phyloP scores from a whole-genome alignment of 2,888 invertebrate genomes.

The Aleiodes alternator region DNA sequence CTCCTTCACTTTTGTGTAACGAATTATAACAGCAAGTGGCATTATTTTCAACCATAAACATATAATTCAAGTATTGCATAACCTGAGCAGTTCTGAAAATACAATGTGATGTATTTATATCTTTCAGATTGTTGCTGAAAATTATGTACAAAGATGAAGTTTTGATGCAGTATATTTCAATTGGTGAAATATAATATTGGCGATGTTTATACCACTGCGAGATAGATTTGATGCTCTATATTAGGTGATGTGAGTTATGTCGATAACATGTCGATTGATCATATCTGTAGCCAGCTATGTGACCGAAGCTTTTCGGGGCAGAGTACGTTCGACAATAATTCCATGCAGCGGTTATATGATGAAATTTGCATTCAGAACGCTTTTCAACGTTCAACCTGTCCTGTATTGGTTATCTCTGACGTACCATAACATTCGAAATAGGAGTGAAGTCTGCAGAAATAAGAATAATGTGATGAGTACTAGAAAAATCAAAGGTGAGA shows the following conservation, averaged over 20 bases:
- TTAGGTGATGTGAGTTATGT: conserved; percentile 65
- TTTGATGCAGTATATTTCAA: neutral
- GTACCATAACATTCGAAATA: conserved; percentile 59
- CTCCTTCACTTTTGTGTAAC: conserved; percentile 1
- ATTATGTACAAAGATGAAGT: conserved; percentile 5
- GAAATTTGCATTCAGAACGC: conserved; percentile 70
- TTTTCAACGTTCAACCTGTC: conserved; percentile 29
- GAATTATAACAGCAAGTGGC: conserved; percentile 1
- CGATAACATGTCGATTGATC: conserved; percentile 71
- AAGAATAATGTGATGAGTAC: neutral
- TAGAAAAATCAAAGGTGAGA: neutral
- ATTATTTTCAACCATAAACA: neutral
- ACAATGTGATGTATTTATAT: neutral
- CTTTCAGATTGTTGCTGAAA: conserved; percentile 6
- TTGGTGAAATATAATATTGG: conserved; percentile 3
- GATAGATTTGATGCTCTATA: conserved; percentile 32
- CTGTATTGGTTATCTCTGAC: conserved; percentile 44
- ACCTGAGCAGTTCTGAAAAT: no score
- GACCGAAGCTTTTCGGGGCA: conserved; percentile 30
- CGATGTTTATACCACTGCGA: neutral
- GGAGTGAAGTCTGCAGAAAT: neutral
- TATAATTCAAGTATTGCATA: no score
- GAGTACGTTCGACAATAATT: conserved; percentile 28
- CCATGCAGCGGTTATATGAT: conserved; percentile 56
- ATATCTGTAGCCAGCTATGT: conserved; percentile 60